Evolutionary conservation across 2,113 vertebrate species (phyloP), one percentile per base, ranked within the genome.

Genomic region (Oreamnos americanus): DNA sequence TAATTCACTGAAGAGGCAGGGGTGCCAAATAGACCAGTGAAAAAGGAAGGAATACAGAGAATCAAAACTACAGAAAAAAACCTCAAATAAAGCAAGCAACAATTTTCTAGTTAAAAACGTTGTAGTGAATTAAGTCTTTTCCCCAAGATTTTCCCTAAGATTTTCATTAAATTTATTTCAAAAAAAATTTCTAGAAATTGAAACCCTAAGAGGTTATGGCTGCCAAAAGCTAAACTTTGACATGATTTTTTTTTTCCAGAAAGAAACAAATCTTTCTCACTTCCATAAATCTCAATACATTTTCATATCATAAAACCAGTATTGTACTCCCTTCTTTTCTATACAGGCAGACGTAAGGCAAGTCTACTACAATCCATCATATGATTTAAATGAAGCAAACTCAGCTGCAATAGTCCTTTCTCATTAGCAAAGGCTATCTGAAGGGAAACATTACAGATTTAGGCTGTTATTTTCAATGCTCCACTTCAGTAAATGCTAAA

Each of bases 401-500:
- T n/a, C 83, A 47, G 30, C 90, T 97, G 58, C 26, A 86, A 92
- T 16, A 91, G 43, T 83, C 25, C 39, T 86, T 95, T 91, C 26
- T 89, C 36, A 79, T 2, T 64, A 98, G 64, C 43, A 95, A 81
- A 92, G 15, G 39, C 53, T 84, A 33, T 62, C 87, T 92, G 36
- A 97, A 96, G 7, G 87, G 36, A 98, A 94, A 94, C 1, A 14
- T 36, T 10, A 47, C 15, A 96, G 10, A 79, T 33, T 28, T 76
- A 87, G 25, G 23, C 25, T 98, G 93, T 71, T 55, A 79, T 58
- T 74, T 97, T 90, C 23, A 97, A 97, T 1, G 0, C 3, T 90
- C 30, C 5, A 60, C n/a, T 51, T 87, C 13, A 97, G n/a, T 51
- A 98, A 98, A 94, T 10, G 13, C 53, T 60, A 96, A 97, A 47